phyloP scores from a whole-genome alignment of 2,888 invertebrate genomes.

The Drosophila sordidula region DNA sequence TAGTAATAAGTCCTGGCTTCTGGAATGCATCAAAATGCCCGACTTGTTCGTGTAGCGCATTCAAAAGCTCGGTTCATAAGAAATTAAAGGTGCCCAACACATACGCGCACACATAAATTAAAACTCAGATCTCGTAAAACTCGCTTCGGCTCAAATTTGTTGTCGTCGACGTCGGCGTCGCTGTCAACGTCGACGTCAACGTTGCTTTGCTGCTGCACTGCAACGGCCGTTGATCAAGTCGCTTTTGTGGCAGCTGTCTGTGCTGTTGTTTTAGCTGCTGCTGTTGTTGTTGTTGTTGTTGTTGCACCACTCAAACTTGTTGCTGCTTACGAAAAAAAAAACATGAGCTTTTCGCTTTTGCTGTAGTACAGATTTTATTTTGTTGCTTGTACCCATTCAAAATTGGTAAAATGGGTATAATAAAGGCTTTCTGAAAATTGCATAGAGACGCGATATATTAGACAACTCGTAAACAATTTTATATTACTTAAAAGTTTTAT shows the following conservation, averaged over 20 bases:
- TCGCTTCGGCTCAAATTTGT: constrained; percentile 62
- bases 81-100: constrained; percentile 64
- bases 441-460: too few relatives aligned
- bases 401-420: not conserved
- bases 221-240: constrained; percentile 51
- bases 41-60: constrained; percentile 33
- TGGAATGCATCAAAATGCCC: constrained; percentile 16
- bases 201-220: constrained; percentile 22
- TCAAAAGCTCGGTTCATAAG: constrained; percentile 53
- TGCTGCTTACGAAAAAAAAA: constrained; percentile 63
- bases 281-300: constrained; percentile 52
- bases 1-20: not conserved
- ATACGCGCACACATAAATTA: constrained; percentile 57
- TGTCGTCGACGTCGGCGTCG: constrained; percentile 19
- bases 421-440: not conserved
- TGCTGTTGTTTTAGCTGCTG: constrained; percentile 23
- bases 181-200: constrained; percentile 3
- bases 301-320: constrained; percentile 77
- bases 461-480: too few relatives aligned
- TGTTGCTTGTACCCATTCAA: constrained; percentile 8
- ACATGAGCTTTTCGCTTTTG: constrained; percentile 59
- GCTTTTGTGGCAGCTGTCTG: constrained; percentile 53
- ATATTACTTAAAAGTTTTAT: too few relatives aligned
- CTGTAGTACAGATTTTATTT: constrained; percentile 28
- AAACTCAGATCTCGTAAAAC: constrained; percentile 71